Base-by-base conservation (phyloP, 2,113 vertebrate genomes). In the Gymnarchus niloticus region DNA sequence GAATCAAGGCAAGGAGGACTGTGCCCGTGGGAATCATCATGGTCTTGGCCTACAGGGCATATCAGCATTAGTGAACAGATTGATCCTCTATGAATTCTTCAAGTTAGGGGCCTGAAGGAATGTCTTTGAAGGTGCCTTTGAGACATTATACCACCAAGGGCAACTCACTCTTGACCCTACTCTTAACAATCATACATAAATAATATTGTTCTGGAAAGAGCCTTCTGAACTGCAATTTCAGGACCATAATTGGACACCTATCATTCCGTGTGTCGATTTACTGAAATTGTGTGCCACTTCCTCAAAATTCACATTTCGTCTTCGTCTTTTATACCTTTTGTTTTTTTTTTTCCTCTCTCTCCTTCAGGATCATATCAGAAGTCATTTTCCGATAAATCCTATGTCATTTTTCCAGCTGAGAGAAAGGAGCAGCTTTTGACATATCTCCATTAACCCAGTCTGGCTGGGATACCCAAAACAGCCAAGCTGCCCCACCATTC, bases 391-490 rank as follows among this genome's bases (percentile, higher is more conserved):
- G 8, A 33, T 56, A 82, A 56, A 82, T n/a, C 14, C 25, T 19
- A n/a, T 56, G 80, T 78, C 76, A 48, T 78, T 78, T 77, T 78
- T 78, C 76, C 23, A 46, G 76, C 41, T n/a, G 41, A 78, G 76
- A n/a, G 23, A 78, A 48, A 25, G 21, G 8, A 37, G 25, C 49
- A 19, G 28, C 28, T 33, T 56, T 33, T 82, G 49, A 33, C 80
- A 41, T 37, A 21, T 82, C 49, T 82, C 80, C 49, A 54, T 82
- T 82, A 56, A 82, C 48, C 1, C 10, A 33, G 14, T 10, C 49
- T 56, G 51, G 25, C 80, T 82, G 28, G 80, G 80, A 33, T 52
- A 57, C 56, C 56, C 56, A 12, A 57, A 10, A 57, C 12, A 10
- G n/a, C n/a, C 8, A 12, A 57, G 1, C 56, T 57, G 12, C 54